phyloP scores from a whole-genome alignment of 2,797 vertebrate species.

The Sciurus carolinensis region DNA sequence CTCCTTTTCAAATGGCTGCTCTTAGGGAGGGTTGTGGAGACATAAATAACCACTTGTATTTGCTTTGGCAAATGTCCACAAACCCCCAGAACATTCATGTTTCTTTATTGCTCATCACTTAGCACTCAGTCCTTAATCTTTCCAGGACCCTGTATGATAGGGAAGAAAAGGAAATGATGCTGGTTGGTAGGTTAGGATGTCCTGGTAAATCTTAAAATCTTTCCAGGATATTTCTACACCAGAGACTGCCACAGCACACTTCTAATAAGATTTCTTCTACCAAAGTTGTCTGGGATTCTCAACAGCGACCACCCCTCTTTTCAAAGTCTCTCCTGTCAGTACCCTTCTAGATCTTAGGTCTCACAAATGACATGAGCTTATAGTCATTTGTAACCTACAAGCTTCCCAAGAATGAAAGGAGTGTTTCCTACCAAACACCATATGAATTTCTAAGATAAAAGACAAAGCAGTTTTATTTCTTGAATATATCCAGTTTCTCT shows the following conservation, averaged over 20 bases:
- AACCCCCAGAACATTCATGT: neutral
- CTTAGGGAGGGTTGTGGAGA: neutral
- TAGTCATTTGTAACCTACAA: slow-evolving; percentile 13
- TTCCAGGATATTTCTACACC: neutral
- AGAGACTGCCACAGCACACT: neutral
- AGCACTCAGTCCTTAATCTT: slow-evolving; percentile 20
- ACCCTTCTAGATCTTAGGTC: slow-evolving; percentile 5
- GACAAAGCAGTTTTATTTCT: slow-evolving; percentile 46
- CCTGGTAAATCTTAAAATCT: slow-evolving; percentile 32
- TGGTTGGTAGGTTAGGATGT: neutral
- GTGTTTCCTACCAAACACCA: slow-evolving; percentile 2
- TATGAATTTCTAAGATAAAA: slow-evolving; percentile 32
- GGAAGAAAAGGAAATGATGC: neutral
- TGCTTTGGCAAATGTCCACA: neutral
- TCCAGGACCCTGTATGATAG: neutral
- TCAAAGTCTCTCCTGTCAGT: neutral
- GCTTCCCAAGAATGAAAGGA: slow-evolving; percentile 25
- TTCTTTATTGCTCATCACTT: neutral
- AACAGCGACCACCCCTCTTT: neutral
- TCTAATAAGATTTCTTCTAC: slow-evolving; percentile 26
- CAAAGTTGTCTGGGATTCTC: slow-evolving; percentile 15
- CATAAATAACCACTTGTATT: neutral
- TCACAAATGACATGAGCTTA: neutral
- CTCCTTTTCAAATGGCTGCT: slow-evolving; percentile 52
- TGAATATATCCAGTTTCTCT: slow-evolving; percentile 25